Percentiles rank a stretch among this genome's conserved stretches.
These are phyloP conservation scores for Pyrocoelia pectoralis DNA, from an alignment of 2,888 invertebrate species.

Conservation along the genomic window DNA sequence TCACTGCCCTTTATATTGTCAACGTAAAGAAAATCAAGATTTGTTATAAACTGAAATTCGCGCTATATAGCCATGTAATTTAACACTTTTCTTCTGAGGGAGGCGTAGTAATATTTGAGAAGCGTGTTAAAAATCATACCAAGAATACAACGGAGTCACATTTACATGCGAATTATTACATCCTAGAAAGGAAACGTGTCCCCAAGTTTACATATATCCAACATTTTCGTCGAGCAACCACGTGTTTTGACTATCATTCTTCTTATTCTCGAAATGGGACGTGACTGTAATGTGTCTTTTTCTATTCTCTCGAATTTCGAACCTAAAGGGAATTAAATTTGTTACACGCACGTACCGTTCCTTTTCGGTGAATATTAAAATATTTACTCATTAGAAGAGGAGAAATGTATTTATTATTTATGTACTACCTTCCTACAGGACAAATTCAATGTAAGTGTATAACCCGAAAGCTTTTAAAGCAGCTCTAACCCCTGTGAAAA, in stretches of 20 bases:
- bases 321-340: constrained; percentile 41
- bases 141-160: constrained; percentile 28
- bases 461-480: constrained; percentile 49
- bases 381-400: neutral
- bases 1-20: neutral
- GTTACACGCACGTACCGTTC: neutral
- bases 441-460: constrained; percentile 33
- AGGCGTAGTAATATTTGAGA: constrained; percentile 21
- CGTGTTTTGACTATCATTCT: constrained; percentile 51
- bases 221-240: constrained; percentile 44
- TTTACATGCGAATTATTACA: constrained; percentile 34
- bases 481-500: constrained; percentile 50
- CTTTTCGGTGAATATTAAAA: no score
- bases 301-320: constrained; percentile 40
- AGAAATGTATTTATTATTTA: constrained; percentile 29
- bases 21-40: neutral
- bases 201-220: constrained; percentile 38
- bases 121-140: constrained; percentile 27
- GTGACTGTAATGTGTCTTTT: constrained; percentile 49
- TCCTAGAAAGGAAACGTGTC: constrained; percentile 30
- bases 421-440: constrained; percentile 42
- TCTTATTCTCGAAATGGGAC: constrained; percentile 49
- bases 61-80: neutral
- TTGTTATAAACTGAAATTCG: neutral
- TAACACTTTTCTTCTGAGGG: neutral